These are phyloP conservation scores for Urocitellus parryii DNA, from an alignment of 2,113 vertebrate species.

Conservation along the genomic window DNA sequence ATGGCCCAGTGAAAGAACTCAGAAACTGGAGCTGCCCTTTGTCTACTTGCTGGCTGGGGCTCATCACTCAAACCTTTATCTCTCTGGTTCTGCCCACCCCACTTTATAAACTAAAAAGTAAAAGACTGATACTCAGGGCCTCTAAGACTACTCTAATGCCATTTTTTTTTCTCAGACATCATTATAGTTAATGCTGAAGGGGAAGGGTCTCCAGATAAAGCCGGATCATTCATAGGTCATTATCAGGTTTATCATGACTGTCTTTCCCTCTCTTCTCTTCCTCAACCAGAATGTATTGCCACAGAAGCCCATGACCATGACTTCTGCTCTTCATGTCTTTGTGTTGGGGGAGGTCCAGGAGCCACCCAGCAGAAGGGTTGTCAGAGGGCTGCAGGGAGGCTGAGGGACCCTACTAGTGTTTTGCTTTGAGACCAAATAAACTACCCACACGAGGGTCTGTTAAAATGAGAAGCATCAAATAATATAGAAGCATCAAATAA, in stretches of 20 bases:
- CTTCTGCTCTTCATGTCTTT: neutral
- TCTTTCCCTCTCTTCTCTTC: neutral
- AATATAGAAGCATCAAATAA: too few relatives aligned
- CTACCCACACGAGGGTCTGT: neutral
- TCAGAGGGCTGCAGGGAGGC: neutral
- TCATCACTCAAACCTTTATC: neutral
- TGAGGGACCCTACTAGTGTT: neutral
- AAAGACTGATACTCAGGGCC: neutral
- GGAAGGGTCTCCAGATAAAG: neutral
- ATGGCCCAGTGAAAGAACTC: neutral
- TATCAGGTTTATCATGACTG: neutral
- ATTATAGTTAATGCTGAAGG: neutral
- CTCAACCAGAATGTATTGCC: neutral
- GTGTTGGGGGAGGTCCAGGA: neutral
- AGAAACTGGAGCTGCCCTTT: neutral
- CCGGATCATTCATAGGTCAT: neutral
- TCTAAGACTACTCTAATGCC: neutral
- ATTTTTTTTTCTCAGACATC: neutral
- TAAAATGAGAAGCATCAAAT: neutral
- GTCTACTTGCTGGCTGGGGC: neutral
- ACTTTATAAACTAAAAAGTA: neutral
- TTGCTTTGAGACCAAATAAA: neutral
- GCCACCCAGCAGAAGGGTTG: neutral
- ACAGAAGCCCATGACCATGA: neutral
- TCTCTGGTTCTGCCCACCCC: neutral